phyloP scores from a whole-genome alignment of 2,797 vertebrate genomes.

The Cephalopachus bancanus region DNA sequence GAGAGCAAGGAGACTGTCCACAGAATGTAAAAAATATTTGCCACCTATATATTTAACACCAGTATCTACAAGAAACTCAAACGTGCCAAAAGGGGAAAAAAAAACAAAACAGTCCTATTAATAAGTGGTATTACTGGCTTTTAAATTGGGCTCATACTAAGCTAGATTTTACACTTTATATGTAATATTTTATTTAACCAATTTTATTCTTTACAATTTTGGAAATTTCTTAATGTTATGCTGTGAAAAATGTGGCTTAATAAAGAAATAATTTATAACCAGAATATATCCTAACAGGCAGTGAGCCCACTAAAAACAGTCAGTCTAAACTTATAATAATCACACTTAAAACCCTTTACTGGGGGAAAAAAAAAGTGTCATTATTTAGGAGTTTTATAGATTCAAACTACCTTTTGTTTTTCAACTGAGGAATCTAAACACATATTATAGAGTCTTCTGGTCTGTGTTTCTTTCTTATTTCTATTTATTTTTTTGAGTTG shows the following conservation, averaged over 20 bases:
- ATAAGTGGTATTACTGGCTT: background rate
- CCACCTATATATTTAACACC: too few species aligned
- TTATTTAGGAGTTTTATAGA: background rate
- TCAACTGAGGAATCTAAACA: background rate
- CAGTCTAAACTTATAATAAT: background rate
- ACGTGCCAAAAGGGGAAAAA: too few species aligned
- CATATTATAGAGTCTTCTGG: background rate
- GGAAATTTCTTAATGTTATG: background rate
- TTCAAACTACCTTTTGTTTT: background rate
- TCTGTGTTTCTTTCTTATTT: too few species aligned
- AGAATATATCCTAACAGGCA: background rate
- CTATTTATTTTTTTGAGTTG: too few species aligned
- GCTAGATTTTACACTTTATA: background rate
- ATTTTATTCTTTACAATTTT: background rate
- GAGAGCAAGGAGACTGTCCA: too few species aligned
- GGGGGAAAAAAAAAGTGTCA: background rate
- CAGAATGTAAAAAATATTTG: too few species aligned
- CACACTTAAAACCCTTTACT: background rate
- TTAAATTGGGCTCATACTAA: background rate
- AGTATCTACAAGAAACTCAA: too few species aligned
- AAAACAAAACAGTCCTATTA: background rate
- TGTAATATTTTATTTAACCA: background rate
- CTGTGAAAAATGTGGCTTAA: background rate
- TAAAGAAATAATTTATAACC: background rate
- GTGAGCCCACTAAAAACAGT: background rate